Evolutionary conservation across 1,140 invertebrate genomes (phyloP), one percentile per base, ranked within the genome.

Genomic region (Bombus terrestris): DNA sequence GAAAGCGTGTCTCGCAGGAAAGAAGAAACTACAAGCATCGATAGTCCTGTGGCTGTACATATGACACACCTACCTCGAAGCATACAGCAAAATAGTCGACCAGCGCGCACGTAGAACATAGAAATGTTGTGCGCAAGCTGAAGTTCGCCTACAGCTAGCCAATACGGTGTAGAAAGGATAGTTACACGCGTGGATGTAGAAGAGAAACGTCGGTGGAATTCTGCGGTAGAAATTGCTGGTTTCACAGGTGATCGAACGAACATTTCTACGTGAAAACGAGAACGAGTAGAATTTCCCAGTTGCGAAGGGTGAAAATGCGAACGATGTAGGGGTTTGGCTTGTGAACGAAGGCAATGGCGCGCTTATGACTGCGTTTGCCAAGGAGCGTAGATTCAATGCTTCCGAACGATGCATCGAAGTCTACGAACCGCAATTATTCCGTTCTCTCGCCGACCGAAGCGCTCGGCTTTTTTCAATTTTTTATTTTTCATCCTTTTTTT

Each of bases 241-340:
- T 82, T 66, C 53, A 66, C 57, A 53, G 35, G 72, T 62, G 74
- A 83, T 83, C 43, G 81, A 47, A 53, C 59, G 59, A 39, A n/a
- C 10, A 37, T 53, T 82, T 57, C 15, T 22, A 81, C 18, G 37
- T 72, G 79, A 39, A 72, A 41, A 43, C 68, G 80, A 25, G 39
- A 82, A 47, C 80, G 80, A 64, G 41, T 39, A 37, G 72, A 76
- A 75, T 75, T 66, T 13, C 3, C 12, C 12, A 10, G 22, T 43
- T 37, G 39, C 43, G 47, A 53, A 22, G 59, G 62, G 22, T 39
- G 72, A 25, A 76, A 75, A 83, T 68, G 35, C 32, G 22, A 68
- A 68, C 43, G 37, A 35, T 32, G 62, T 15, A 1, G 13, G 2
- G n/a, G 28, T 8, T 32, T 18, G 28, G 28, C 39, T 32, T 22